Conservation (phyloP, 2,113 vertebrate genomes). For the Neomonachus schauinslandi region DNA sequence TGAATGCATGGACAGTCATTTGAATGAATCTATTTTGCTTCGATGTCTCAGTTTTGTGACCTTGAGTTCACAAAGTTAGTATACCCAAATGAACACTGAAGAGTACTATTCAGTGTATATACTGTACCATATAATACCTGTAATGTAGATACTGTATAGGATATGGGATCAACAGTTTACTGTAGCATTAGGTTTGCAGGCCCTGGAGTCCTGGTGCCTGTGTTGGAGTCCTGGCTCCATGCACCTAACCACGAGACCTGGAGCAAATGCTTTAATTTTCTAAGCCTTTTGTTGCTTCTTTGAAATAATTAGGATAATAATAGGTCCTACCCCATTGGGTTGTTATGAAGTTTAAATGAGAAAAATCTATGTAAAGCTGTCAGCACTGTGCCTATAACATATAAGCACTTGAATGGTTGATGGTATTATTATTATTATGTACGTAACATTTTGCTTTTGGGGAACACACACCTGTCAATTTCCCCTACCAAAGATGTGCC, state of each 20-base stretch:
- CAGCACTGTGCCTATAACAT: background rate
- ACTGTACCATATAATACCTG: accelerated
- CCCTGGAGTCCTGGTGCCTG: background rate
- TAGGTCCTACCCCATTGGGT: background rate
- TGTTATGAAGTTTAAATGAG: background rate
- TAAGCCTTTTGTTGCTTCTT: background rate
- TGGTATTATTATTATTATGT: background rate
- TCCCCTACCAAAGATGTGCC: background rate
- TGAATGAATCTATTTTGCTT: background rate
- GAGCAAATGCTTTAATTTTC: background rate
- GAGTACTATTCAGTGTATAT: accelerated
- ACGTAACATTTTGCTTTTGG: background rate
- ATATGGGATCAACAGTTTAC: too few relatives aligned
- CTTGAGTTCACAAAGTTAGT: background rate
- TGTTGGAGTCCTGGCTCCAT: background rate
- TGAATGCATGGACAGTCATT: background rate
- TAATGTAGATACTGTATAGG: accelerated
- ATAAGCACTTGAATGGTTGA: accelerated
- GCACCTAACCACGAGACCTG: background rate
- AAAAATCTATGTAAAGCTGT: background rate
- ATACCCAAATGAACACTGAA: background rate
- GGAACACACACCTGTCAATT: background rate
- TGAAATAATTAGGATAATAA: background rate
- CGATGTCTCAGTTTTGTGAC: background rate
- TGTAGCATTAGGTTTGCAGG: too few relatives aligned